Conservation (phyloP, 64 coral and sea anemone genomes). For the Stichodactyla helianthus region DNA sequence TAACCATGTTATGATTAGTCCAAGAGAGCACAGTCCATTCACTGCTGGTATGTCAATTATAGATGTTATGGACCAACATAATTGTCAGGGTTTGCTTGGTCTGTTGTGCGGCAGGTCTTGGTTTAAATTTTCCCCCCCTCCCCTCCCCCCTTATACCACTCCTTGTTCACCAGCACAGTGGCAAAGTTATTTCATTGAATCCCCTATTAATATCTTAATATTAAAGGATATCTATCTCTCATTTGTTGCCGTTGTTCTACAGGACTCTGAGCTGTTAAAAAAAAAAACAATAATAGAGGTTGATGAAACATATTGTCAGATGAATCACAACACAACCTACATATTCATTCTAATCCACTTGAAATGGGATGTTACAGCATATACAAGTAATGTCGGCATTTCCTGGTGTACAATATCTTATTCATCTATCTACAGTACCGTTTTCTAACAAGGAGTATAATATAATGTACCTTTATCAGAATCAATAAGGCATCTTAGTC, state of each 20-base stretch:
- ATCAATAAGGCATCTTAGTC: conserved; percentile 85
- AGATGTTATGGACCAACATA: too few species aligned
- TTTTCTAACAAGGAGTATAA: too few species aligned
- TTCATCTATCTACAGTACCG: neutral
- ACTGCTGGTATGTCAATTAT: too few species aligned
- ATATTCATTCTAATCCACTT: neutral
- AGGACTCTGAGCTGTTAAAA: conserved; percentile 68
- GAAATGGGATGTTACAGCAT: neutral
- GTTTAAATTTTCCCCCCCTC: too few species aligned
- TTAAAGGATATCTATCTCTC: conserved; percentile 97
- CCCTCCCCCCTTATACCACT: too few species aligned
- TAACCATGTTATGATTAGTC: too few species aligned
- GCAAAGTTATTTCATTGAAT: neutral
- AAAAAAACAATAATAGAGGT: neutral
- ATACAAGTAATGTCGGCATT: neutral
- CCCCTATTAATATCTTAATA: too few species aligned
- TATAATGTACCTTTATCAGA: conserved; percentile 77
- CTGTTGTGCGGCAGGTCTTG: too few species aligned
- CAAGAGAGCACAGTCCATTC: too few species aligned
- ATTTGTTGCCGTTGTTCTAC: conserved; percentile 94
- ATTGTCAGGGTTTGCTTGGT: too few species aligned
- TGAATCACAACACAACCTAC: too few species aligned
- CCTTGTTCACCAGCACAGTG: too few species aligned
- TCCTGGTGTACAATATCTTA: neutral
- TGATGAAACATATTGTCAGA: neutral